A percentile compares a stretch with the other conserved stretches of the same genome.
Evolutionary conservation across 2,113 vertebrate genomes (phyloP).

Genomic region (Ailuropoda melanoleuca): DNA sequence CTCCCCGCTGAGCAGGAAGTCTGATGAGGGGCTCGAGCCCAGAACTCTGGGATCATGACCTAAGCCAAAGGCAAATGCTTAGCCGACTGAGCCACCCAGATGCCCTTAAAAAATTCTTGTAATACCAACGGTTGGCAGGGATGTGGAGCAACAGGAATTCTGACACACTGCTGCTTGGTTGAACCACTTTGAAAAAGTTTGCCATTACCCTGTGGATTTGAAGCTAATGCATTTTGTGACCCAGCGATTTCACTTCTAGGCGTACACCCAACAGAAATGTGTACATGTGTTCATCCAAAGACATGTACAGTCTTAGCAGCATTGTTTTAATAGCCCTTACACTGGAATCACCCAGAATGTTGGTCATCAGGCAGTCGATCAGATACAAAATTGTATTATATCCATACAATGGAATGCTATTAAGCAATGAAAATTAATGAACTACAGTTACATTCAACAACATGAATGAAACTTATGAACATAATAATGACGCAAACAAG

Average conservation of each 20-base stretch:
- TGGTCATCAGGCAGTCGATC: background rate
- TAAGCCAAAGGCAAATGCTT: background rate
- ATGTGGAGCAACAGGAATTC: background rate
- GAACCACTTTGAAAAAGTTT: background rate
- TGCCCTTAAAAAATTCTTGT: background rate
- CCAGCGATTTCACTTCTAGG: background rate
- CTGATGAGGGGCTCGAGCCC: background rate
- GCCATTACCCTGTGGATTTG: background rate
- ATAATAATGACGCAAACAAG: background rate
- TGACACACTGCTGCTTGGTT: background rate
- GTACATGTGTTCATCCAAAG: background rate
- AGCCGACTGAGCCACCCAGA: background rate
- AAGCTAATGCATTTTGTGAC: background rate
- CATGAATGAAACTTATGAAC: background rate
- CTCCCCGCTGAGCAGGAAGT: background rate
- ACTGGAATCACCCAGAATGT: background rate
- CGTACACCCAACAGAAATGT: background rate
- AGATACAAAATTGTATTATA: no score
- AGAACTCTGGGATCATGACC: background rate
- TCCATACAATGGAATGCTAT: background rate
- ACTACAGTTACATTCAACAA: background rate
- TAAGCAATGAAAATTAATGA: background rate
- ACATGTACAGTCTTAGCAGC: background rate
- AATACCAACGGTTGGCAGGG: background rate
- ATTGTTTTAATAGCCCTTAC: background rate